Base-by-base conservation (phyloP, 2,113 vertebrate genomes). In the Phrynosoma blainvillii region DNA sequence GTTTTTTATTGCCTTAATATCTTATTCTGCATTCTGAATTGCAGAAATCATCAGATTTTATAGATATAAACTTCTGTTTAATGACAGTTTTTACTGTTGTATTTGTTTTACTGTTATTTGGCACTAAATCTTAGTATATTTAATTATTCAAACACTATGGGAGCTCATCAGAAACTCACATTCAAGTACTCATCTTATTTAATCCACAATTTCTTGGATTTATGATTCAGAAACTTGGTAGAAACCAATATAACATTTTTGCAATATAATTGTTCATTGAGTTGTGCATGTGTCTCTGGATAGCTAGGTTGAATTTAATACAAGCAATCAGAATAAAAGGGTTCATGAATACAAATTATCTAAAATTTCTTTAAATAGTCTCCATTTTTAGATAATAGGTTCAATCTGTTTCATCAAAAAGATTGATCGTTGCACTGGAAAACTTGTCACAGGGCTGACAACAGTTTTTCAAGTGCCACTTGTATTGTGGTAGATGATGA, bases 101-200 rank as follows among this genome's bases (percentile, higher is more conserved):
- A 84, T 84, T 92, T 91, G 91, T 92, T 93, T 92, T 92, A 89
- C 71, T 68, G 42, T 89, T 87, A 70, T 4, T 79, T 25, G 93
- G n/a, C 79, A 85, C 75, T 93, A 89, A 88, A 91, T 88, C n/a
- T 79, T 74, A 59, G 5, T 87, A 52, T 83, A 84, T 18, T 87
- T 92, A 90, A 65, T 90, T 76, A 86, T 65, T 70, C 40, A 90
- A 88, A 82, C 84, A 79, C 14, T 87, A 21, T 54, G 91, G 27
- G 89, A 87, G 13, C 25, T 91, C 62, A 89, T 77, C 0, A 85
- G 83, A 92, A 77, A 11, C 3, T 68, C 77, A 84, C 2, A 47
- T 90, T 90, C 77, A 89, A 52, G 8, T 73, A 71, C 12, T 85
- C 0, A 25, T 84, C 16, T 87, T 84, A 40, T 89, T 86, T 84